Evolutionary conservation across 2,797 vertebrate species (phyloP).

Genomic region (Intellagama lesueurii): DNA sequence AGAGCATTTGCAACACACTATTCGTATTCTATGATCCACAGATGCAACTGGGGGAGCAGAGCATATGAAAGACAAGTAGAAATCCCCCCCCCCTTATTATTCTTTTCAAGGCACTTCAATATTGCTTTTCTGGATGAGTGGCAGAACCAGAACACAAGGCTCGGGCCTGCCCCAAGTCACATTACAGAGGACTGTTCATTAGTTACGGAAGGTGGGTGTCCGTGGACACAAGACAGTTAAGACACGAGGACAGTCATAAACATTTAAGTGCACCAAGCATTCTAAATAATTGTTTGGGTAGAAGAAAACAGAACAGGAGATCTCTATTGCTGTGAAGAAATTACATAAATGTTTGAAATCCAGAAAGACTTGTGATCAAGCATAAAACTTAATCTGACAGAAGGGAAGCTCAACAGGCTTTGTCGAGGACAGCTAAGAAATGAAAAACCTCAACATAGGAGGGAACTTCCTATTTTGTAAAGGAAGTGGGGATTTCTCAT

Average conservation of each 20-base stretch:
- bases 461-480: neutral
- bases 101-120: constrained; percentile 84
- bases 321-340: constrained; percentile 38
- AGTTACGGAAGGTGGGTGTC: constrained; percentile 71
- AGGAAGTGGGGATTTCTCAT: neutral
- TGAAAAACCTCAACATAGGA: neutral
- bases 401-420: neutral
- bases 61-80: constrained; percentile 48
- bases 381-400: neutral
- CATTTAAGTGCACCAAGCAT: constrained; percentile 72
- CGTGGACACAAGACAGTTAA: constrained; percentile 69
- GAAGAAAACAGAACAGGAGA: constrained; percentile 56
- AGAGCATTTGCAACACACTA: constrained; percentile 6
- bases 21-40: constrained; percentile 49
- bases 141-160: constrained; percentile 72
- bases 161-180: constrained; percentile 56
- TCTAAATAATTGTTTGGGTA: constrained; percentile 70
- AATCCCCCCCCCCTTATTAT: neutral
- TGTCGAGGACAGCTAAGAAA: neutral
- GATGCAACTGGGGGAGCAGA: neutral
- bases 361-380: constrained; percentile 12
- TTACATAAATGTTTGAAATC: constrained; percentile 27
- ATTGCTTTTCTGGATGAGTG: constrained; percentile 82
- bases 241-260: constrained; percentile 58
- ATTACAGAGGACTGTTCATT: constrained; percentile 72